phyloP scores from a whole-genome alignment of 2,113 vertebrate species.

The Rhipidura dahli region DNA sequence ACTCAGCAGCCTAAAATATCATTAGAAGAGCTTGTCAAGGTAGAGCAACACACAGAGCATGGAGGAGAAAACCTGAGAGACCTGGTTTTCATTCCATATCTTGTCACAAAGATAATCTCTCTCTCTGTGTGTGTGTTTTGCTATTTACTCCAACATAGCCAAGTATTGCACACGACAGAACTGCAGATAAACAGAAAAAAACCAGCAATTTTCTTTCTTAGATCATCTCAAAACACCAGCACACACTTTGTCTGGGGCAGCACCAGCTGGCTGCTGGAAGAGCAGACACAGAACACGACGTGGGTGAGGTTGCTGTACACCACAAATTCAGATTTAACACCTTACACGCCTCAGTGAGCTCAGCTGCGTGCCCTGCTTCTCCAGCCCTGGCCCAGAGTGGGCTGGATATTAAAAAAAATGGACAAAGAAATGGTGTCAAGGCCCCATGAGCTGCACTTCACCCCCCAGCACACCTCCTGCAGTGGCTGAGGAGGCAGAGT shows the following conservation, averaged over 20 bases:
- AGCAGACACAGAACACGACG: background rate
- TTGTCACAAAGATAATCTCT: background rate
- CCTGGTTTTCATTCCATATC: background rate
- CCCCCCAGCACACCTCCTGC: background rate
- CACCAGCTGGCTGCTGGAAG: background rate
- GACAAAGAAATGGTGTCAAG: background rate
- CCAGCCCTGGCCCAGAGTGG: accelerated
- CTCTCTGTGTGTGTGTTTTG: background rate
- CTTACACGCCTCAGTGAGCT: accelerated
- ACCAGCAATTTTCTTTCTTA: background rate
- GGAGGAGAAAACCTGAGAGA: background rate
- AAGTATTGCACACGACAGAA: background rate
- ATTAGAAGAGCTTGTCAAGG: background rate
- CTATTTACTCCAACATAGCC: background rate
- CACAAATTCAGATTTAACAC: background rate
- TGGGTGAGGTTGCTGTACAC: background rate
- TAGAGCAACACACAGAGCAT: background rate
- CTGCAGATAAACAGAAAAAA: background rate
- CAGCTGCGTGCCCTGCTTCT: background rate
- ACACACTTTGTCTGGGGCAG: background rate
- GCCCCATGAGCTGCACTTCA: accelerated
- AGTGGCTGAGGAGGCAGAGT: background rate
- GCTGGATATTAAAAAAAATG: background rate
- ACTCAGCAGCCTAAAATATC: background rate
- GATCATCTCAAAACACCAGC: background rate